Percentiles rank a stretch among this genome's conserved stretches.
Evolutionary conservation across 2,888 invertebrate species (phyloP).

Genomic region (Leucophora obtusa): DNA sequence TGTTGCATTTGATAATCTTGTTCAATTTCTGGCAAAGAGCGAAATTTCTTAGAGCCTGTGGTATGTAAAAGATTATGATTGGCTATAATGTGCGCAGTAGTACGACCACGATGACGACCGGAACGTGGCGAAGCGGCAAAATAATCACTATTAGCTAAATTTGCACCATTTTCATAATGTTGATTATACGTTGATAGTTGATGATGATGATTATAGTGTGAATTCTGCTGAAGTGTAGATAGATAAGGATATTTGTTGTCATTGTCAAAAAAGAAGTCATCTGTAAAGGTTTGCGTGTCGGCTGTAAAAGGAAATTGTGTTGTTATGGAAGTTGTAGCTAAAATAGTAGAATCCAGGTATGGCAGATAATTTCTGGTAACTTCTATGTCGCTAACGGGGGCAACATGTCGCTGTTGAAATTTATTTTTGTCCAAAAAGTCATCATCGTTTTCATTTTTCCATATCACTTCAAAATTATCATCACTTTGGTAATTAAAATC

Average conservation of each 20-base stretch:
- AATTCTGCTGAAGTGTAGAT: background rate
- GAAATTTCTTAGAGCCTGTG: constrained; percentile 68
- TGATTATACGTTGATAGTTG: background rate
- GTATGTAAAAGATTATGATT: constrained; percentile 46
- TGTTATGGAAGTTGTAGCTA: background rate
- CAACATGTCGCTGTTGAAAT: background rate
- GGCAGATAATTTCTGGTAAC: background rate
- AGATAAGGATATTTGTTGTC: constrained; percentile 32
- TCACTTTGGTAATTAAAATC: constrained; percentile 61
- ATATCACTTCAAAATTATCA: constrained; percentile 37
- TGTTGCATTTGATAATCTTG: constrained; percentile 68
- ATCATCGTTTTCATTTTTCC: constrained; percentile 16
- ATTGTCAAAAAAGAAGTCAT: constrained; percentile 51
- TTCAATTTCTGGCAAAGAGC: constrained; percentile 75
- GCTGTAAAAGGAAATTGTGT: constrained; percentile 4
- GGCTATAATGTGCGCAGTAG: constrained; percentile 50
- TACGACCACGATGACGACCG: constrained; percentile 74
- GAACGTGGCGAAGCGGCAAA: constrained; percentile 70
- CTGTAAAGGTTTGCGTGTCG: background rate
- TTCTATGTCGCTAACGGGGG: background rate
- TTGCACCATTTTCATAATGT: background rate
- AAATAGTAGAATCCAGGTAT: background rate
- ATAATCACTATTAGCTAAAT: constrained; percentile 26
- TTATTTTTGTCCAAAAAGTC: background rate
- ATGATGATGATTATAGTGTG: background rate